A percentile compares a stretch with the other conserved stretches of the same genome.
Evolutionary conservation across 2,113 vertebrate genomes (phyloP).

Genomic region (Taurulus bubalis): DNA sequence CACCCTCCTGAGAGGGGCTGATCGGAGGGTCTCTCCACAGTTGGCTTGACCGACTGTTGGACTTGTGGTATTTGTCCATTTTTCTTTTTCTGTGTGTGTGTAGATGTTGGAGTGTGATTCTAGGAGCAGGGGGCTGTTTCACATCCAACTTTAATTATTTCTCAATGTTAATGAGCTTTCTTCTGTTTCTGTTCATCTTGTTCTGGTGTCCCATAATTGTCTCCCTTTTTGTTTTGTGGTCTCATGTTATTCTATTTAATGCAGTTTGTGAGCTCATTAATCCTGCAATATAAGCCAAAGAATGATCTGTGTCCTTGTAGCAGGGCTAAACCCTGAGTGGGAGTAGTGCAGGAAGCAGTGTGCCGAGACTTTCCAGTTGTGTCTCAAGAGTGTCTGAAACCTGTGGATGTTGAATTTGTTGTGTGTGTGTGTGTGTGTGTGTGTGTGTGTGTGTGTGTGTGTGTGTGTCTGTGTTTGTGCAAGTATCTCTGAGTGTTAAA

Average conservation of each 20-base stretch:
- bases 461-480: slow-evolving; percentile 11
- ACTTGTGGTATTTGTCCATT: slow-evolving; percentile 78
- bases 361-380: slow-evolving; percentile 67
- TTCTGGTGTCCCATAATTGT: slow-evolving; percentile 25
- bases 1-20: slow-evolving; percentile 70
- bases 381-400: slow-evolving; percentile 69
- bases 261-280: slow-evolving; percentile 69
- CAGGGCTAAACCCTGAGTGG: slow-evolving; percentile 61
- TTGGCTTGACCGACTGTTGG: slow-evolving; percentile 73
- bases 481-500: slow-evolving; percentile 42
- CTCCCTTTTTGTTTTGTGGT: slow-evolving; percentile 42
- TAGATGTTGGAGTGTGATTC: slow-evolving; percentile 50
- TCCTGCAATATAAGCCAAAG: slow-evolving; percentile 52
- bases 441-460: slow-evolving; percentile 20
- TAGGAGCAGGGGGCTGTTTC: slow-evolving; percentile 39
- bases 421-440: slow-evolving; percentile 31
- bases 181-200: slow-evolving; percentile 15
- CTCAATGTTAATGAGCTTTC: slow-evolving; percentile 18
- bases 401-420: slow-evolving; percentile 62
- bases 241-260: slow-evolving; percentile 61
- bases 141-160: slow-evolving; percentile 4
- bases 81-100: slow-evolving; percentile 43
- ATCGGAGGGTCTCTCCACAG: slow-evolving; percentile 78
- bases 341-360: slow-evolving; percentile 63
- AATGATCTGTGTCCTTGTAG: slow-evolving; percentile 58